Evolutionary conservation across 2,888 invertebrate genomes (phyloP).

Genomic region (Agrotis puta): DNA sequence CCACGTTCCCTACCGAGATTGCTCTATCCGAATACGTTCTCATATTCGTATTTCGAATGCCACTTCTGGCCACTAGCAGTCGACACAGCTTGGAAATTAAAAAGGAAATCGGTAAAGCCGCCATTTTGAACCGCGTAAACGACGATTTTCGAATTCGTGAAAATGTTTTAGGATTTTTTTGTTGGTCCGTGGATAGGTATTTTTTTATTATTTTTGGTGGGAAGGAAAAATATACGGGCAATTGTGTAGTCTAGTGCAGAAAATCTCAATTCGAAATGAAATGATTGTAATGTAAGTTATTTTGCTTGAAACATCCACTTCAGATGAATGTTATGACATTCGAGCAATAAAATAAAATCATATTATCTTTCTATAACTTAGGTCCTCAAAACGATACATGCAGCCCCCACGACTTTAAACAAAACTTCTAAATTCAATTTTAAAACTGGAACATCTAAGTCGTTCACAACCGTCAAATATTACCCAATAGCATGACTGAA

Average conservation of each 20-base stretch:
- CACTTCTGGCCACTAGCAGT: constrained; percentile 70
- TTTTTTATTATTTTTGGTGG: constrained; percentile 1
- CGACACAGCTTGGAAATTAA: constrained; percentile 46
- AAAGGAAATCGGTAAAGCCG: constrained; percentile 41
- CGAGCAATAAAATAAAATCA: too few species aligned
- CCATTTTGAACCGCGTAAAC: constrained; percentile 18
- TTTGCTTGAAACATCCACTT: not conserved
- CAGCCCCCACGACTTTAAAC: constrained; percentile 25
- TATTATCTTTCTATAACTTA: not conserved
- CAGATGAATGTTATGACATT: not conserved
- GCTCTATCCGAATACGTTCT: constrained; percentile 80
- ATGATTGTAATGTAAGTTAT: not conserved
- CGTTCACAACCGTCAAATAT: constrained; percentile 59
- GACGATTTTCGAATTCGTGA: constrained; percentile 3
- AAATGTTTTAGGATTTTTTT: constrained; percentile 24
- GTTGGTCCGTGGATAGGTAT: constrained; percentile 5
- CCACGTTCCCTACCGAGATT: constrained; percentile 81
- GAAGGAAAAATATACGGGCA: not conserved
- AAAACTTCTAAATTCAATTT: constrained; percentile 63
- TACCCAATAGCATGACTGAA: constrained; percentile 66
- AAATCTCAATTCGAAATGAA: not conserved
- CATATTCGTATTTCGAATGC: constrained; percentile 74
- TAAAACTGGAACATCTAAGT: constrained; percentile 62
- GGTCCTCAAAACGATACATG: constrained; percentile 20
- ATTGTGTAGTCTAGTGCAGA: not conserved